Evolutionary conservation across 2,888 invertebrate genomes (phyloP).

Genomic region (Cerastis rubricosa): DNA sequence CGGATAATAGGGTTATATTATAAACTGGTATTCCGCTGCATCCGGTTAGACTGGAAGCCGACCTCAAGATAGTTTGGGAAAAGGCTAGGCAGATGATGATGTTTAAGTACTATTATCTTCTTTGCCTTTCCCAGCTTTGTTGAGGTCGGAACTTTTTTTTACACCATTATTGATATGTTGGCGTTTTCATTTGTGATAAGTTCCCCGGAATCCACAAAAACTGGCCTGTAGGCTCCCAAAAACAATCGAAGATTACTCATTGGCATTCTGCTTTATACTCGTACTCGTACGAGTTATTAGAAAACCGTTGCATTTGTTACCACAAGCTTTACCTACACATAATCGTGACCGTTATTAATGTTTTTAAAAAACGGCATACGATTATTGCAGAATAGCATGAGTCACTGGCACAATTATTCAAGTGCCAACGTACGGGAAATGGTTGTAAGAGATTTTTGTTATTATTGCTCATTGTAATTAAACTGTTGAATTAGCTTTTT

Average conservation of each 20-base stretch:
- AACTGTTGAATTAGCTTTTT: slow-evolving; percentile 33
- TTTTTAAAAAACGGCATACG: slow-evolving; percentile 30
- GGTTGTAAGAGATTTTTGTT: slow-evolving; percentile 40
- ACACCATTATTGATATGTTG: neutral
- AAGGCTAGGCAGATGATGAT: too few relatives aligned
- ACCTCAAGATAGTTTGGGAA: too few relatives aligned
- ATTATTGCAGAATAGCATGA: slow-evolving; percentile 43
- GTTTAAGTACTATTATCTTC: too few relatives aligned
- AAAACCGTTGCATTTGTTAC: neutral
- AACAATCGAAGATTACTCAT: neutral
- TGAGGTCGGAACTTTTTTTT: too few relatives aligned
- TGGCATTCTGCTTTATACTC: neutral
- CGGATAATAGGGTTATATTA: too few relatives aligned
- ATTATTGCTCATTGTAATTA: slow-evolving; percentile 49
- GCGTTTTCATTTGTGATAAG: neutral
- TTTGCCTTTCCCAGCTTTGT: too few relatives aligned
- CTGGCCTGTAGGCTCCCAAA: neutral
- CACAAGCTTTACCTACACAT: neutral
- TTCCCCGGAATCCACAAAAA: neutral
- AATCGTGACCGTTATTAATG: slow-evolving; percentile 14
- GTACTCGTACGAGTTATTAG: too few relatives aligned
- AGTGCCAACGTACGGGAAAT: slow-evolving; percentile 54
- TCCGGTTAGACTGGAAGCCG: too few relatives aligned
- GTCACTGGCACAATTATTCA: slow-evolving; percentile 54
- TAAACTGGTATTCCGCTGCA: too few relatives aligned